A percentile compares a stretch with the other conserved stretches of the same genome.
Evolutionary conservation across 2,113 vertebrate species (phyloP).

Genomic region (Trachemys scripta): DNA sequence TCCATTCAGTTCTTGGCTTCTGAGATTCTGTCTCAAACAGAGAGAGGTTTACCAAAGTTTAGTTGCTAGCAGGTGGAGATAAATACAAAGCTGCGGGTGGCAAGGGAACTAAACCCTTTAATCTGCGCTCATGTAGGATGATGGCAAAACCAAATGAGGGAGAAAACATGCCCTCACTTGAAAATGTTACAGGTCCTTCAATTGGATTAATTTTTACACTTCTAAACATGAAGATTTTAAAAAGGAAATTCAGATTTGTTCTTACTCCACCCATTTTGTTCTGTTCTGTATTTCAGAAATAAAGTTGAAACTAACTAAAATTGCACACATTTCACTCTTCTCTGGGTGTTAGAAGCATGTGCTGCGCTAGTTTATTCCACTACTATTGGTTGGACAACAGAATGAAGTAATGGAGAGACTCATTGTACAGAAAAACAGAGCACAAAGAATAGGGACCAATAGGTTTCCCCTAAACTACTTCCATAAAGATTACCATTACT

Average conservation of each 20-base stretch:
- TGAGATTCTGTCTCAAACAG: background rate
- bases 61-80: background rate
- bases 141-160: background rate
- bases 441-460: conserved; percentile 15
- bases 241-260: background rate
- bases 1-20: background rate
- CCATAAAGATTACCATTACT: conserved; percentile 34
- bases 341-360: background rate
- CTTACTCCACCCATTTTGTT: background rate
- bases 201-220: background rate
- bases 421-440: background rate
- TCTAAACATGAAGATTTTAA: background rate
- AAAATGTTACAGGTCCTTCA: conserved; percentile 9
- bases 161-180: background rate
- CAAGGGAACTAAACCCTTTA: background rate
- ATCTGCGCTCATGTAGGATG: background rate
- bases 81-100: background rate
- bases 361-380: background rate
- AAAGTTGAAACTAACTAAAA: background rate
- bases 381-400: conserved; percentile 24
- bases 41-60: background rate
- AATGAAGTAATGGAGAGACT: background rate
- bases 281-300: background rate
- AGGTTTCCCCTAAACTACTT: conserved; percentile 14
- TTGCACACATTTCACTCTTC: conserved; percentile 14